Percentiles rank a stretch among this genome's conserved stretches.
Evolutionary conservation across 2,113 vertebrate species (phyloP).

Genomic region (Oenanthe melanoleuca): DNA sequence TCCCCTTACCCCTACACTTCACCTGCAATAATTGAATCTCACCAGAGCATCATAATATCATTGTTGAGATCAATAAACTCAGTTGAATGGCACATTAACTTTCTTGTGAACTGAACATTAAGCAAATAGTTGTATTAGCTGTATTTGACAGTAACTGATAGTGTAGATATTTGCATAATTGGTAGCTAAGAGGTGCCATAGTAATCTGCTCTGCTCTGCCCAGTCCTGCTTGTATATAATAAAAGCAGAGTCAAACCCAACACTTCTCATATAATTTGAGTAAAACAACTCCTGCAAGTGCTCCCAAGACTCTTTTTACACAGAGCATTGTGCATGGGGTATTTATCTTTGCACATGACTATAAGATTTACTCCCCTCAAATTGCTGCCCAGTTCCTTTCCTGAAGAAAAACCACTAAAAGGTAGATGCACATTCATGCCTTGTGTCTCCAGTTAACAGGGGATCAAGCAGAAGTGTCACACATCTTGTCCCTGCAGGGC

Average conservation of each 20-base stretch:
- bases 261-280: neutral
- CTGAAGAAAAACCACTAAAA: neutral
- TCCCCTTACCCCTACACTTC: neutral
- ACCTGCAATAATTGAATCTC: neutral
- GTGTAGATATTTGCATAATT: neutral
- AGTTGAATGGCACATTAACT: neutral
- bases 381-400: neutral
- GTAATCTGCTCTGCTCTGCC: neutral
- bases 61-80: neutral
- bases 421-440: neutral
- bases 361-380: neutral
- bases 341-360: neutral
- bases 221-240: neutral
- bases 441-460: neutral
- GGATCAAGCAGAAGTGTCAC: neutral
- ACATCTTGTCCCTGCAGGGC: neutral
- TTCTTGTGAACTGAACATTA: neutral
- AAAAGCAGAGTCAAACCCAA: neutral
- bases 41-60: neutral
- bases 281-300: neutral
- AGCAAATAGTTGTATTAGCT: neutral
- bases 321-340: neutral
- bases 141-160: neutral
- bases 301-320: neutral
- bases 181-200: neutral